Base-by-base conservation (phyloP, 2,113 vertebrate species). In the Lichenostomus cassidix region DNA sequence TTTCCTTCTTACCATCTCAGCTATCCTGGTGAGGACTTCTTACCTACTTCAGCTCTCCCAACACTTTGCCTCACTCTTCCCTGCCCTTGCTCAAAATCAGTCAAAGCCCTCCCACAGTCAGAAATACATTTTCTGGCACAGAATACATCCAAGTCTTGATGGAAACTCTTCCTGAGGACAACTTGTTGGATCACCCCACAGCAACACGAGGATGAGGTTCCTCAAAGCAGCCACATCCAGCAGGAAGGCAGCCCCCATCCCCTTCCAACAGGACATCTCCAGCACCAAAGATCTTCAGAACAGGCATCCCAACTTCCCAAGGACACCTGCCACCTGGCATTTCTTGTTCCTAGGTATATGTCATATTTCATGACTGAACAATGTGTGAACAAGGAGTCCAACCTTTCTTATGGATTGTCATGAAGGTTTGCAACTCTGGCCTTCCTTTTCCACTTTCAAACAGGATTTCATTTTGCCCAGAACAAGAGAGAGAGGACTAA, bases 131-230 rank as follows among this genome's bases (percentile, higher is more conserved):
- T 83, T 44, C 46, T 33, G 18, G 16, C 35, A 76, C n/a, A 33
- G 27, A 63, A 68, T 0, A 31, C 3, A 69, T 5, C 41, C 18
- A 22, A 49, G 18, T 4, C 44, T 39, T 1, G 0, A 9, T 1
- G 15, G 35, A 86, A 89, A 24, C 27, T 53, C 58, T n/a, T 83
- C 49, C 68, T 53, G 44, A 71, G 42, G 68, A 50, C 47, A 79
- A 42, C 1, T 22, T 35, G 9, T 3, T 55, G 65, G 39, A 58
- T 64, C 15, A 49, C 15, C 23, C 13, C 20, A 23, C 1, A 24
- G 52, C 29, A 90, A 15, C 68, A 85, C 9, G 19, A 47, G 56
- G 2, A 74, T 39, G 15, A 63, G 20, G 60, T 11, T 44, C 17
- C 49, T 28, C 42, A n/a, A 31, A n/a, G n/a, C 62, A 80, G 41